Base-by-base conservation (phyloP, 2,888 invertebrate species). In the Dolichopus griseipennis region DNA sequence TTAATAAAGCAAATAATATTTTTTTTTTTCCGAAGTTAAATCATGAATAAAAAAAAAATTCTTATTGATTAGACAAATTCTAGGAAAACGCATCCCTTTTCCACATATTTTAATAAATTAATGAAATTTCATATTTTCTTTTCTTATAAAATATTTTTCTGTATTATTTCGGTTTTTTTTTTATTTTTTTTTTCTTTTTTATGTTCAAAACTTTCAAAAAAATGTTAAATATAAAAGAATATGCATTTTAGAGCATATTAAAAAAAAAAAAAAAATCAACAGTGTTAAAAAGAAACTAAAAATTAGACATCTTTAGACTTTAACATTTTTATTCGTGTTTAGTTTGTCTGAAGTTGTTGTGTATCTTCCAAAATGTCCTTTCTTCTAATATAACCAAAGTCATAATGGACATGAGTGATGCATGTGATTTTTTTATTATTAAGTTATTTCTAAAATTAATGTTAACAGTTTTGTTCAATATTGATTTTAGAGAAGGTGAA, bases 11-110 rank as follows among this genome's bases (percentile, higher is more conserved):
- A 37, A 37, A 27, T 27, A 37, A 37, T 52, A 52, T 52, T 52
- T 52, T 18, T 6, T 52, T 52, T 52, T 15, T 52, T 10, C 7
- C 7, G 18, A 52, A 52, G 52, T 52, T 52, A 52, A 52, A 15
- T 52, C 52, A 52, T 52, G 52, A 52, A 52, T 52, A 20, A 34
- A 64, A n/a, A 37, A 64, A 37, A n/a, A 33, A 33, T 68, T 71
- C 65, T 68, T 65, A 65, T 67, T 68, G 71, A 71, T 70, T 73
- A 74, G 78, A 79, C 79, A 80, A 81, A 80, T 81, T 81, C 80
- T 77, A 75, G 76, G 81, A 81, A 74, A 81, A 79, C 75, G 78
- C 78, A 75, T 74, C 73, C 75, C 72, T 71, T 67, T 68, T 61
- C 68, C 61, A 68, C 52, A 52, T 6, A 7, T 52, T 52, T 52